Percentiles rank a stretch among this genome's conserved stretches.
These are phyloP conservation scores for Camarhynchus parvulus DNA, from an alignment of 2,113 vertebrate species.

Conservation along the genomic window DNA sequence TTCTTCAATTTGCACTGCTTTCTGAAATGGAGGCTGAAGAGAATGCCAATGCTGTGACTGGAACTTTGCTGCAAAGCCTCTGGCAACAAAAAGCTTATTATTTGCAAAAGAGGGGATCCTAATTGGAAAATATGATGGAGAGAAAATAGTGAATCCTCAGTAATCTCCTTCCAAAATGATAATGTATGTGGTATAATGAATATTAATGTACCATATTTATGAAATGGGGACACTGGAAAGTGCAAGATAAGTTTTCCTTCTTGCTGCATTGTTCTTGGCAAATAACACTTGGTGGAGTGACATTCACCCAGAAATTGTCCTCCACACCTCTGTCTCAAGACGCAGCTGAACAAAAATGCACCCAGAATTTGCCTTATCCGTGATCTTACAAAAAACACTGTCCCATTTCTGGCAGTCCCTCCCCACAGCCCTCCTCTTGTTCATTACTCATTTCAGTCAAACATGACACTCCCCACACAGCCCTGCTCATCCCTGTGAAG, in stretches of 20 bases:
- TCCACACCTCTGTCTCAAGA: neutral
- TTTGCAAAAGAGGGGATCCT: constrained; percentile 74
- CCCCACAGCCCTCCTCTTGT: neutral
- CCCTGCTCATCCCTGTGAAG: neutral
- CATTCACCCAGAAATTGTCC: neutral
- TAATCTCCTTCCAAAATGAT: constrained; percentile 74
- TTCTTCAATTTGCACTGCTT: constrained; percentile 57
- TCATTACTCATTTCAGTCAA: neutral
- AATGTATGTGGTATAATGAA: constrained; percentile 72
- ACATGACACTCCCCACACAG: neutral
- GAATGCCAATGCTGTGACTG: constrained; percentile 26
- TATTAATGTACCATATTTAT: constrained; percentile 72
- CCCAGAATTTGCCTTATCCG: neutral
- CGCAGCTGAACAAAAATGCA: neutral
- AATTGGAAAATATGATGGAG: constrained; percentile 76
- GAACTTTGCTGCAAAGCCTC: constrained; percentile 65
- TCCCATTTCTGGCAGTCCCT: neutral
- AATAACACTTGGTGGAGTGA: neutral
- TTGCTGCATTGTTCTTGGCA: neutral
- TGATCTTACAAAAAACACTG: neutral
- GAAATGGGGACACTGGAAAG: constrained; percentile 67
- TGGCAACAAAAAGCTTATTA: constrained; percentile 72
- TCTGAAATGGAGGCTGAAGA: constrained; percentile 56
- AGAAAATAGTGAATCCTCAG: constrained; percentile 71
- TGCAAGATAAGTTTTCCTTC: constrained; percentile 63